Evolutionary conservation across 1,140 invertebrate genomes (phyloP), one percentile per base, ranked within the genome.

Genomic region (Drosophila baimaii): DNA sequence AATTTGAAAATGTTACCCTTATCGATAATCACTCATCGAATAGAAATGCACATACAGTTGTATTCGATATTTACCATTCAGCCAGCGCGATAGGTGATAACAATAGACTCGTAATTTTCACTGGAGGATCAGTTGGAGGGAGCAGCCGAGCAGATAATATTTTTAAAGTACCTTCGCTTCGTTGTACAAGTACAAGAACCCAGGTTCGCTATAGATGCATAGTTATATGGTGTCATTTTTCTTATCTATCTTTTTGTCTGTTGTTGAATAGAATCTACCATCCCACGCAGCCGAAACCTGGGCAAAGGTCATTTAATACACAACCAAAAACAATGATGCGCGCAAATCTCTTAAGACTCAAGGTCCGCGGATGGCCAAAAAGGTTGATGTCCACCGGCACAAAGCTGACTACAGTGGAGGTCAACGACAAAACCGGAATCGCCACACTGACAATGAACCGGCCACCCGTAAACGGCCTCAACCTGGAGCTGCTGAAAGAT

Each of bases 381-480:
- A 39, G 81, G 41, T 19, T 71, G 10, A 68, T 91, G 62, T 90
- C 85, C 39, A 76, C 70, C 13, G 61, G 31, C 35, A 52, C 71
- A 0, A 90, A 90, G 27, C 29, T 90, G 33, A 91, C 90, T 37
- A 76, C 59, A 1, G 73, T 95, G 21, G 89, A 92, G 23, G 92
- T 95, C 4, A 93, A 93, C 80, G 94, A 95, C 70, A 93, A 94
- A 85, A 94, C 92, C 92, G 96, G 95, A 37, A 94, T 96, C 61
- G 95, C 95, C 25, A 95, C 93, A 3, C 90, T 97, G 19, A 95
- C 95, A 3, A 93, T 98, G 94, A 94, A 95, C 73, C 93, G 94
- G 81, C 90, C 94, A 56, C 97, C 97, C 23, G 97, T 97, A 0
- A 98, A 98, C 92, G 95, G 95, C 71, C 93, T 98, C 5, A 98